Evolutionary conservation across 2,113 vertebrate species (phyloP), one percentile per base, ranked within the genome.

Genomic region (Abramis brama): DNA sequence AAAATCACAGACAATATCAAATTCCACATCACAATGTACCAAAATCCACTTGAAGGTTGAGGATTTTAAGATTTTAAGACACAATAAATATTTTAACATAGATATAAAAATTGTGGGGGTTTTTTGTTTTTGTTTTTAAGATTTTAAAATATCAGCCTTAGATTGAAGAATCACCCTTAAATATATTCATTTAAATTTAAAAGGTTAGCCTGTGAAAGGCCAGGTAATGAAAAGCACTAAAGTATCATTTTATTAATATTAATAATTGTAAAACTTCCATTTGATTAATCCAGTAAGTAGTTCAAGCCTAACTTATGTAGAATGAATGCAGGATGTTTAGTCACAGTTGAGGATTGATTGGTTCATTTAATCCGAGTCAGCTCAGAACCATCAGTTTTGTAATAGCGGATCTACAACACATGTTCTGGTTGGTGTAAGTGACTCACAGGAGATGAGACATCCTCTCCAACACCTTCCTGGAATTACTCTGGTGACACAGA

Each of bases 371-470:
- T 64, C 6, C 15, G 39, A 59, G 52, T 59, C 8, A n/a, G n/a
- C n/a, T n/a, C n/a, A 0, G 76, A 36, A 21, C n/a, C 33, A 21
- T 78, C 27, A 5, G 27, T 59, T 60, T 59, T 77, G 30, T 59
- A 79, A 79, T 21, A 59, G 39, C 27, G 19, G 55, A 62, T 86
- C 62, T 19, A 33, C 45, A 25, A 74, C 62, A 21, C 64, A 86
- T 82, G 74, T 79, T 84, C 36, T 84, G 73, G 43, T 21, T 64
- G 39, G 33, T 76, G 73, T 84, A 19, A 57, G 43, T 84, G 83
- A 84, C 73, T 84, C 73, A 84, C 73, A 75, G 83, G 73, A 84
- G 70, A 84, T 75, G 55, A 45, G 79, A 52, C 79, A 13, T 84
- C 74, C 39, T 62, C 78, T n/a, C 83, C 55, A 27, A 68, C 84